These are phyloP conservation scores for Emydoidea blandingii DNA, from an alignment of 2,797 vertebrate species.

Conservation along the genomic window DNA sequence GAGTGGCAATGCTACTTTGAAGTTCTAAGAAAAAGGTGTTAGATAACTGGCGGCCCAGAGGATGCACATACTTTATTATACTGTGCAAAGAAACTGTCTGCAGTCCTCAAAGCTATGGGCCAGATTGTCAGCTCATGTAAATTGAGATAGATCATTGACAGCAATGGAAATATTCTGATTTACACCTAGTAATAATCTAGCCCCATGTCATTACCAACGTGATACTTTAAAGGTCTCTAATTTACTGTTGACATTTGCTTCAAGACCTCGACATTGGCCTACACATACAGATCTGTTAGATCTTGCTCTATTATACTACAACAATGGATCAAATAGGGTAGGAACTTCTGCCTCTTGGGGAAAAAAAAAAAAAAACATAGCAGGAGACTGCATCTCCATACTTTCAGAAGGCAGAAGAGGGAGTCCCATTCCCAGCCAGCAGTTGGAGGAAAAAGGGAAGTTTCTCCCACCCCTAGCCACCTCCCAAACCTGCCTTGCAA, in stretches of 20 bases:
- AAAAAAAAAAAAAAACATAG: too few relatives aligned
- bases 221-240: neutral
- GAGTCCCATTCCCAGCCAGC: neutral
- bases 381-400: neutral
- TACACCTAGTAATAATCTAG: neutral
- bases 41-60: neutral
- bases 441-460: neutral
- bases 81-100: neutral
- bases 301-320: neutral
- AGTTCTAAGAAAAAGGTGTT: neutral
- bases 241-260: neutral
- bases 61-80: neutral
- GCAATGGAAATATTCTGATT: neutral
- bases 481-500: neutral
- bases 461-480: neutral
- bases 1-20: constrained; percentile 44
- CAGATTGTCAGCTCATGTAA: neutral
- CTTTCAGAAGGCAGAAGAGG: neutral
- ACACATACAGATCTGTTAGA: neutral
- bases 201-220: neutral
- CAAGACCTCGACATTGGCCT: neutral
- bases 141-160: neutral
- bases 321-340: neutral
- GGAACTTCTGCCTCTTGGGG: neutral
- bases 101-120: neutral